A percentile compares a stretch with the other conserved stretches of the same genome.
These are phyloP conservation scores for Agonopterix arenella DNA, from an alignment of 2,888 invertebrate genomes.

Conservation along the genomic window DNA sequence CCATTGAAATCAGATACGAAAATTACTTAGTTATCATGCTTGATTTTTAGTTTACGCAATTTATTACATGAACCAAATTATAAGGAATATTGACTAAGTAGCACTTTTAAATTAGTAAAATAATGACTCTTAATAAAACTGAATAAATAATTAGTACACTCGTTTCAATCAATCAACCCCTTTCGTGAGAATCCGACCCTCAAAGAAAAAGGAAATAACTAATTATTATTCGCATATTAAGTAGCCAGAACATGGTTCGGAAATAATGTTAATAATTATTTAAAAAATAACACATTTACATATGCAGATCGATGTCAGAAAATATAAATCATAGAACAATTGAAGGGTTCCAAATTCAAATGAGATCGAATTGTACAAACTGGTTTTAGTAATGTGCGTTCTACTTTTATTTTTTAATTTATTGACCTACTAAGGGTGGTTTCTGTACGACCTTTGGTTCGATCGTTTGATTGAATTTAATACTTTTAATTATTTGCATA, in stretches of 20 bases:
- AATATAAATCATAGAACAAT: constrained; percentile 74
- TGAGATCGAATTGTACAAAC: constrained; percentile 33
- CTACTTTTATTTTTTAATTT: constrained; percentile 56
- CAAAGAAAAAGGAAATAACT: constrained; percentile 56
- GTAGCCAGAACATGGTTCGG: constrained; percentile 35
- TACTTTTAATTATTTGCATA: constrained; percentile 59
- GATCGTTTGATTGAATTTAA: constrained; percentile 27
- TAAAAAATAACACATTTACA: constrained; percentile 36
- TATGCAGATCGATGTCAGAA: constrained; percentile 58
- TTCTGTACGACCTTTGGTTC: constrained; percentile 20
- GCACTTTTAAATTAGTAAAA: no score
- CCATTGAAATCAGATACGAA: no score
- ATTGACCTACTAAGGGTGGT: constrained; percentile 53
- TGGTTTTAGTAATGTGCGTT: constrained; percentile 44
- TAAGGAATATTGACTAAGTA: no score
- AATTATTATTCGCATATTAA: constrained; percentile 75
- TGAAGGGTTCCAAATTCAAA: constrained; percentile 36
- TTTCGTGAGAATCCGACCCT: constrained; percentile 58
- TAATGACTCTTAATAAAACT: background rate
- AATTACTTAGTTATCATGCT: no score
- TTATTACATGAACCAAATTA: no score
- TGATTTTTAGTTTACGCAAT: no score
- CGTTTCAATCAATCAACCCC: constrained; percentile 56
- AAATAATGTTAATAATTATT: constrained; percentile 54
- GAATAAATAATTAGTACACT: constrained; percentile 9